Evolutionary conservation across 2,888 invertebrate species (phyloP), one percentile per base, ranked within the genome.

Genomic region (Ypsolopha scabrella): DNA sequence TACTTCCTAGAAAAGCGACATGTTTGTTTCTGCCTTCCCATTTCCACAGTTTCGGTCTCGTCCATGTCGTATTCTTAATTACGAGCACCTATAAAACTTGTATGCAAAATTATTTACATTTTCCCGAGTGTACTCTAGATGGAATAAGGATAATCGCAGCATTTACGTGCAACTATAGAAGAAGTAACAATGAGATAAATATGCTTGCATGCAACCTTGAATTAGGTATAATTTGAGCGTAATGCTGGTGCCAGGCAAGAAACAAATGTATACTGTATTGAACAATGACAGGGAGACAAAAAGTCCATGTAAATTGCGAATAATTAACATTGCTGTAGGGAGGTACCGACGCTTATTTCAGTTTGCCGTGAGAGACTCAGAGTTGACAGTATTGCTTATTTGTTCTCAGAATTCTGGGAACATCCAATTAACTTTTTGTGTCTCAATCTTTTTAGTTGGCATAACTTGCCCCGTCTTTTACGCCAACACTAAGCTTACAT

Each of bases 221-320:
- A 72, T 70, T 70, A 73, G 71, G 64, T 24, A 72, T 73, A 75
- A 75, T 75, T 73, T 69, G 64, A 60, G 57, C 59, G 64, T 60
- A 64, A 61, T 64, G 56, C 60, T 24, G 59, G 60, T 64, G 67
- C 67, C 58, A n/a, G 60, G 58, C 62, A 57, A 55, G 57, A 56
- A 60, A 55, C 63, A 60, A 58, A 60, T 62, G 59, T 60, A 64
- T 71, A 71, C 68, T 67, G 70, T 70, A 68, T 70, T 68, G 65
- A 66, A 71, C 71, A 72, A 74, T 73, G 71, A 74, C 67, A 64
- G 60, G 62, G 57, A 59, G 54, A 41, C 68, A 75, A 76, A 77
- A 74, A 74, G 68, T 66, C 64, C 68, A 72, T 71, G 70, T 71
- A 77, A 45, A 53, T 51, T 43, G 37, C 36, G 38, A 36, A 34